These are phyloP conservation scores for Dendrolimus punctatus DNA, from an alignment of 1,140 invertebrate genomes.

Conservation along the genomic window DNA sequence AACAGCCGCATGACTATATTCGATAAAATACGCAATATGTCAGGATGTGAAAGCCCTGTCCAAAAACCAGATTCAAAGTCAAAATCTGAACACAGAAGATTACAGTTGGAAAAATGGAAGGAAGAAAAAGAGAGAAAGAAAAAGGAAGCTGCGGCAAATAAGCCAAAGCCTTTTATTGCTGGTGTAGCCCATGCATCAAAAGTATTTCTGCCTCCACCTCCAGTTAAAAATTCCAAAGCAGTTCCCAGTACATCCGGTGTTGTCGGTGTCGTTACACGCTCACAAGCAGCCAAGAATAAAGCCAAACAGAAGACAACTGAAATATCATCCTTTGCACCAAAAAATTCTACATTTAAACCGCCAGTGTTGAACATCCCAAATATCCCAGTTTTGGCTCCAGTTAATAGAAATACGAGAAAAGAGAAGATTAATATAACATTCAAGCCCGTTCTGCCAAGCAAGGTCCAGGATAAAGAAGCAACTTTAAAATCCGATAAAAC, in stretches of 20 bases:
- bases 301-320: conserved; percentile 5
- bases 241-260: conserved; percentile 46
- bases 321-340: conserved; percentile 47
- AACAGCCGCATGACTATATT: conserved; percentile 37
- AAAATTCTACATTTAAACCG: conserved; percentile 43
- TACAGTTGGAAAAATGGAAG: conserved; percentile 56
- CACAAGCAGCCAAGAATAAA: conserved; percentile 33
- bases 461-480: conserved; percentile 3
- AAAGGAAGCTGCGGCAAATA: conserved; percentile 32
- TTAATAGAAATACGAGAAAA: conserved; percentile 10
- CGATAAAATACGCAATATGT: conserved; percentile 40
- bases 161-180: conserved; percentile 53
- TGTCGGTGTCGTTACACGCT: conserved; percentile 48
- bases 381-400: conserved; percentile 18
- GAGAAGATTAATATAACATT: conserved; percentile 21
- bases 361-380: conserved; percentile 33
- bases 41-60: conserved; percentile 25
- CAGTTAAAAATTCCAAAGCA: conserved; percentile 16
- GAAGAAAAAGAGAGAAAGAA: conserved; percentile 50
- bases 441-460: conserved; percentile 17
- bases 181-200: conserved; percentile 30
- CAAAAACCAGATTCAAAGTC: conserved; percentile 17
- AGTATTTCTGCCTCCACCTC: conserved; percentile 43
- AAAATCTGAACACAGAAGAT: conserved; percentile 37
- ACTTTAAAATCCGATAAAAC: not conserved